Evolutionary conservation across 1,140 invertebrate genomes (phyloP).

Genomic region (Sarcophaga bullata): DNA sequence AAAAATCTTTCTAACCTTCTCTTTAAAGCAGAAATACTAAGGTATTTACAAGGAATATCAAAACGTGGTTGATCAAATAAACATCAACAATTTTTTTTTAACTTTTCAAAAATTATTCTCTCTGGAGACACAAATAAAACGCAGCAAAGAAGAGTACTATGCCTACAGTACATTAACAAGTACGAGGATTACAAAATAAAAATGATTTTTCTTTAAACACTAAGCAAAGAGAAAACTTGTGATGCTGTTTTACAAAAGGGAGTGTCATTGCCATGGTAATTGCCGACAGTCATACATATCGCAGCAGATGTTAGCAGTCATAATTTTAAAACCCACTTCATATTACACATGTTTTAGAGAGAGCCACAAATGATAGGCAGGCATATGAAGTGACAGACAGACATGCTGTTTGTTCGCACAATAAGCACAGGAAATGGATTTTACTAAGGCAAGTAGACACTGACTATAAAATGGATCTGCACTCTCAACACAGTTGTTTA

Average conservation of each 20-base stretch:
- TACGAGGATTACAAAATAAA: neutral
- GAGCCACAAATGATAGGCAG: neutral
- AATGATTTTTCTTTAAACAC: neutral
- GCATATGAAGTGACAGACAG: too few species aligned
- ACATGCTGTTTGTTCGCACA: neutral
- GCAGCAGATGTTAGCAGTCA: neutral
- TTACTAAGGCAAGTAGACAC: too few species aligned
- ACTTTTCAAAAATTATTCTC: slow-evolving; percentile 22
- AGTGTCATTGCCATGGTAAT: neutral
- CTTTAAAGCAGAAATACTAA: neutral
- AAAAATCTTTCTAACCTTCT: neutral
- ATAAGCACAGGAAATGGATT: neutral
- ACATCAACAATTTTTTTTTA: slow-evolving; percentile 14
- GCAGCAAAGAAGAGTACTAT: neutral
- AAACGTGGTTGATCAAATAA: slow-evolving; percentile 28
- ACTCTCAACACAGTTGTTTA: too few species aligned
- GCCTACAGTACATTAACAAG: too few species aligned
- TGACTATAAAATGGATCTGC: too few species aligned
- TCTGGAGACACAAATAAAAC: neutral
- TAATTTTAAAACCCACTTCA: slow-evolving; percentile 1
- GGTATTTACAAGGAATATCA: neutral
- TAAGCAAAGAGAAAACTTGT: neutral
- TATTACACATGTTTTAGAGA: slow-evolving; percentile 20
- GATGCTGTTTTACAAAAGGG: neutral
- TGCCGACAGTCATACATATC: neutral